Base-by-base conservation (phyloP, 2,888 invertebrate genomes). In the Scaptomyza polygonia region DNA sequence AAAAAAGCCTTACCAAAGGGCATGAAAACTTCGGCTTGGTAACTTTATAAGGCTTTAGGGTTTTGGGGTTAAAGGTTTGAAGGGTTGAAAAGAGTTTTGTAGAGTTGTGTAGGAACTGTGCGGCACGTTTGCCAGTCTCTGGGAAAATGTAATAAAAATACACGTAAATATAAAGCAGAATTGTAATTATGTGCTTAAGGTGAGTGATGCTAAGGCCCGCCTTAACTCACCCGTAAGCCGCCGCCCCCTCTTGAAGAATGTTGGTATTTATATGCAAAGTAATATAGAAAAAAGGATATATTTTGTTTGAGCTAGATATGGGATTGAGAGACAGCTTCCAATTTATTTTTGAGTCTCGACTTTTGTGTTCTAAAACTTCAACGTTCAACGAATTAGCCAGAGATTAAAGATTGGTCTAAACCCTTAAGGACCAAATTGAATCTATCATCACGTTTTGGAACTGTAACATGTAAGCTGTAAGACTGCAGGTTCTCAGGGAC, bases 141-240 rank as follows among this genome's bases (percentile, higher is more conserved):
- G 54, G 69, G 62, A 73, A 82, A 81, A 85, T 70, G 83, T 72
- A 79, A 88, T 79, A 88, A 77, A 79, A 88, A 86, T 84, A 86
- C 59, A 86, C 81, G 81, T 80, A 86, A 79, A 86, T 84, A 86
- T 70, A 83, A 88, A 82, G 69, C 88, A 83, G 88, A 88, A 86
- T 86, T 83, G 83, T 83, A 83, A 83, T 83, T 83, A 83, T 87
- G 88, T 82, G 86, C 86, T 85, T 87, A 79, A 82, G 72, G 83
- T 86, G 86, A 82, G 83, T 85, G 81, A 84, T 82, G 86, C 65
- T 57, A 57, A 45, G 65, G 49, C 52, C 58, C 64, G 53, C 64
- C 61, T 30, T 9, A 4, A 4, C 39, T 39, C 16, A 2, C 32
- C 25, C 0, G 5, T 4, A 25, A 25, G 25, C 25, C 25, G 25